Percentiles rank a stretch among this genome's conserved stretches.
Evolutionary conservation across 2,113 vertebrate species (phyloP).

Genomic region (Corythaixoides concolor): DNA sequence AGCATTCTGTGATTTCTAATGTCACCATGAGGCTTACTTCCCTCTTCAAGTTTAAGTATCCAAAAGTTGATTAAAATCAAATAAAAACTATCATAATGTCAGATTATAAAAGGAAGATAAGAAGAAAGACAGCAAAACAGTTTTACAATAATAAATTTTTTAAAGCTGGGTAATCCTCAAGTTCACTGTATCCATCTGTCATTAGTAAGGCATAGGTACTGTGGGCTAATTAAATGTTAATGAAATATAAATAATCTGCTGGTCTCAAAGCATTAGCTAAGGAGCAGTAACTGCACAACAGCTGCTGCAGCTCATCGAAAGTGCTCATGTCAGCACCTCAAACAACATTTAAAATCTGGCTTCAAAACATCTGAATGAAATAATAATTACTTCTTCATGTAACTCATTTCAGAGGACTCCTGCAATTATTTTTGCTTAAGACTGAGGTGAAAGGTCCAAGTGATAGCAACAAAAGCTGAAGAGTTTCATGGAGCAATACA

Average conservation of each 20-base stretch:
- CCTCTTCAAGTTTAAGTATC: background rate
- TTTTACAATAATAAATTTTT: conserved; percentile 1
- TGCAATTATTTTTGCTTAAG: conserved; percentile 27
- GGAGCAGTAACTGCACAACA: conserved; percentile 57
- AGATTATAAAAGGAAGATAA: background rate
- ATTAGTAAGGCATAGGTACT: conserved; percentile 57
- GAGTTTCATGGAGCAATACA: background rate
- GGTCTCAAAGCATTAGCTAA: conserved; percentile 58
- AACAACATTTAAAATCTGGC: conserved; percentile 28
- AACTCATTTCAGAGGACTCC: background rate
- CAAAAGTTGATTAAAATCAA: background rate
- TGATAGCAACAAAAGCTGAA: background rate
- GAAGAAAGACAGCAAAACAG: background rate
- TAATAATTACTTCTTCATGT: conserved; percentile 29
- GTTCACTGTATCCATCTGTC: conserved; percentile 61
- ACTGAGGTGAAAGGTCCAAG: conserved; percentile 5
- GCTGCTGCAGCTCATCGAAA: conserved; percentile 58
- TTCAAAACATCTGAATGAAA: conserved; percentile 50
- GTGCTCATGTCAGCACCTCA: conserved; percentile 62
- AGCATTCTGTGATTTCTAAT: background rate
- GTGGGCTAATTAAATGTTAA: conserved; percentile 72
- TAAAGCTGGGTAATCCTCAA: background rate
- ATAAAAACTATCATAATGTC: background rate
- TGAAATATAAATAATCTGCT: conserved; percentile 69
- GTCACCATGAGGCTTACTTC: background rate